Conservation (phyloP, 2,113 vertebrate genomes). For the Cheirogaleus medius region DNA sequence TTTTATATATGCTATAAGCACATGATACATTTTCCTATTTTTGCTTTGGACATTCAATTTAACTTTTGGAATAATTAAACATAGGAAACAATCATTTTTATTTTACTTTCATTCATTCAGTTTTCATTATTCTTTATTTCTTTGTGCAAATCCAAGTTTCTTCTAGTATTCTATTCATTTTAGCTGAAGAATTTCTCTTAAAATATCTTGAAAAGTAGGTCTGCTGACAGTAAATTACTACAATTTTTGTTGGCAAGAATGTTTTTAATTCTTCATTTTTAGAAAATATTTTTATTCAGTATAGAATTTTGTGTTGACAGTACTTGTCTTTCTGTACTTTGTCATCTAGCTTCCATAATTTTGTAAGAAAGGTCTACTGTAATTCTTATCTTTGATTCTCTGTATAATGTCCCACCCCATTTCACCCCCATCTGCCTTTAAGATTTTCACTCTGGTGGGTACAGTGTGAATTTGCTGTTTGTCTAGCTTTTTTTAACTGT, state of each 20-base stretch:
- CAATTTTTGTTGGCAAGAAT: neutral
- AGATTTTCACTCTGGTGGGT: neutral
- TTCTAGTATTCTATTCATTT: neutral
- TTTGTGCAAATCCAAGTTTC: neutral
- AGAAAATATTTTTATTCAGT: neutral
- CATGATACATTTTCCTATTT: neutral
- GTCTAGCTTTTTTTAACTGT: neutral
- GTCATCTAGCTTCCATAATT: neutral
- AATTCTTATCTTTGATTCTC: neutral
- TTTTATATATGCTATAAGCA: neutral
- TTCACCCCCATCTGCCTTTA: neutral
- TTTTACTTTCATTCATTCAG: neutral
- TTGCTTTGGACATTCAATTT: neutral
- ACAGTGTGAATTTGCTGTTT: neutral
- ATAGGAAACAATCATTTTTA: neutral
- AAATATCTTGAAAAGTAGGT: neutral
- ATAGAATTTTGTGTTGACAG: neutral
- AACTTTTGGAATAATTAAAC: neutral
- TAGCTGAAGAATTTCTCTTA: neutral
- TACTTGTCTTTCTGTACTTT: neutral
- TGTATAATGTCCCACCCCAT: neutral
- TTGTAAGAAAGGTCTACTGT: neutral
- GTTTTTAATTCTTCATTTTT: neutral
- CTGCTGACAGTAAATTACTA: neutral
- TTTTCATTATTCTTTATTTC: neutral